Evolutionary conservation across 2,797 vertebrate genomes (phyloP).

Genomic region (Paratrypauchen microcephalus): DNA sequence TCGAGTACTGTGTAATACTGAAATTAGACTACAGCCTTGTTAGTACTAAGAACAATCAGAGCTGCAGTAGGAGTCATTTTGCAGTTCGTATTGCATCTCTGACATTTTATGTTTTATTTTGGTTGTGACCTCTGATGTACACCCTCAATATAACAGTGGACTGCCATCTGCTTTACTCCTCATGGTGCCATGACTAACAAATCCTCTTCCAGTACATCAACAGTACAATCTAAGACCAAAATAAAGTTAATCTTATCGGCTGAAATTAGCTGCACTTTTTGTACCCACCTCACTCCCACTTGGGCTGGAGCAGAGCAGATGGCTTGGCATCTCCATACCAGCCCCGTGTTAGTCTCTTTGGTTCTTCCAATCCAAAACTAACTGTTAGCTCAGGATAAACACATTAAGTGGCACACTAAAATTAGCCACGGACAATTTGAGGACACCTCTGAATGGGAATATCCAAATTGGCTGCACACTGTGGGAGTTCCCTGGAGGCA

Average conservation of each 20-base stretch:
- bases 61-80: too few relatives aligned
- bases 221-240: neutral
- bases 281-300: conserved; percentile 47
- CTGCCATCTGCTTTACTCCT: conserved; percentile 58
- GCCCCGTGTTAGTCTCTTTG: conserved; percentile 63
- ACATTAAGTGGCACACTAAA: conserved; percentile 64
- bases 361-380: conserved; percentile 65
- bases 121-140: conserved; percentile 42
- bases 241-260: conserved; percentile 19
- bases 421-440: conserved; percentile 65
- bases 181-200: conserved; percentile 30
- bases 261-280: conserved; percentile 22
- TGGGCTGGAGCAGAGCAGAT: conserved; percentile 71
- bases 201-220: neutral
- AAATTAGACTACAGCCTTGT: too few relatives aligned
- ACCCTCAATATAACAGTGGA: conserved; percentile 41
- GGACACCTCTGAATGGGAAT: conserved; percentile 52
- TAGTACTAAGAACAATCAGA: too few relatives aligned
- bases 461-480: conserved; percentile 59
- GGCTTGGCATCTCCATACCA: conserved; percentile 73
- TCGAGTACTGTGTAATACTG: too few relatives aligned
- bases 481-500: conserved; percentile 52
- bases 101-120: conserved; percentile 10
- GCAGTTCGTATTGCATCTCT: too few relatives aligned
- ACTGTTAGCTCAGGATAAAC: conserved; percentile 67